These are phyloP conservation scores for Calidris pugnax DNA, from an alignment of 2,113 vertebrate genomes.

Conservation along the genomic window DNA sequence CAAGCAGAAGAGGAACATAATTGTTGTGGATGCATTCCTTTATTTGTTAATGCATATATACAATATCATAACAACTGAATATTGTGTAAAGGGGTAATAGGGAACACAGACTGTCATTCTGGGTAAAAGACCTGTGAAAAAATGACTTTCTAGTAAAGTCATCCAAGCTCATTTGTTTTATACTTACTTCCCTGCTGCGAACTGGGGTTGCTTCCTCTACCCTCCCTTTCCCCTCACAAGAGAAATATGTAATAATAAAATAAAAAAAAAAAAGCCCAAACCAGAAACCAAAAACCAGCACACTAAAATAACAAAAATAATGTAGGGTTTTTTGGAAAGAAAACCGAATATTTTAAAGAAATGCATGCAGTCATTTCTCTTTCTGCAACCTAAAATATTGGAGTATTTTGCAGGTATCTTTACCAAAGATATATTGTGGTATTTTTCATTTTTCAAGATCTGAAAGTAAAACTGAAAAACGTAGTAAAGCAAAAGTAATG, in stretches of 20 bases:
- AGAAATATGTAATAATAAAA: not conserved
- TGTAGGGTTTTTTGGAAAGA: not conserved
- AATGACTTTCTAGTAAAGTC: not conserved
- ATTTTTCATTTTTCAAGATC: not conserved
- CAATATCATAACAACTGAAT: slow-evolving; percentile 61
- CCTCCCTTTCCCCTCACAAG: not conserved
- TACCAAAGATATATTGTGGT: not conserved
- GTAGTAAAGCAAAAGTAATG: not conserved
- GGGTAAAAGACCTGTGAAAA: slow-evolving; percentile 32
- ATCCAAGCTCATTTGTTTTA: not conserved
- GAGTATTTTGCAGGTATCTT: not conserved
- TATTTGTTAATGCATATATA: slow-evolving; percentile 61
- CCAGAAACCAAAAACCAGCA: not conserved
- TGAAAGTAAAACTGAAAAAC: slow-evolving; percentile 2
- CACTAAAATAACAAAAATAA: not conserved
- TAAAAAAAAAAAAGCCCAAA: no score
- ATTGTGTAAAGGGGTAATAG: slow-evolving; percentile 28
- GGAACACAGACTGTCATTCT: slow-evolving; percentile 46
- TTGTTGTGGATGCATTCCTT: slow-evolving; percentile 66
- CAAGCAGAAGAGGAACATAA: slow-evolving; percentile 65
- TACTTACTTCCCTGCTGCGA: not conserved
- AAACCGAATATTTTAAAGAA: not conserved
- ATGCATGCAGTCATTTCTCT: accelerated
- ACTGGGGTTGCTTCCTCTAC: not conserved
- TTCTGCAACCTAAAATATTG: not conserved